Base-by-base conservation (phyloP, 2,888 invertebrate species). In the Nymphalis polychloros region DNA sequence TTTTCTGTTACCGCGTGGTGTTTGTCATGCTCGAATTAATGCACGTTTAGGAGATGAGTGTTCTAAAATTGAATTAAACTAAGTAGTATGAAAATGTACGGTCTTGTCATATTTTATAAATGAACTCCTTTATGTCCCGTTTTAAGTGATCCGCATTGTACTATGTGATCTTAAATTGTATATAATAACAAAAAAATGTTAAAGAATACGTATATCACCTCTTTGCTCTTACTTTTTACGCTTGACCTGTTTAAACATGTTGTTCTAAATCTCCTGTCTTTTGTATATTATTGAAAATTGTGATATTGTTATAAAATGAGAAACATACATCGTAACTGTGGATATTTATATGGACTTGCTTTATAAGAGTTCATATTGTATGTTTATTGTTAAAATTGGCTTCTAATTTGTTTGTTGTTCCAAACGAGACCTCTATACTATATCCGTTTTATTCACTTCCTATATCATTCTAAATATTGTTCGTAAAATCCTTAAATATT, bases 231-330 rank as follows among this genome's bases (percentile, higher is more conserved):
- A 87, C 80, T 89, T 90, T 89, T 81, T 86, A 90, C 82, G 90
- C 90, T 92, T 92, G 86, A 89, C 88, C 89, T 90, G 88, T 92
- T 89, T 86, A 75, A 84, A 83, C 81, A 78, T 90, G 83, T 90
- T 86, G 86, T 88, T 85, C 87, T 84, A 85, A 85, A 85, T 89
- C 84, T 89, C 86, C 85, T 84, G 82, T 87, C 85, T 86, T 89
- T 85, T 89, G 90, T 91, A 90, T 90, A 90, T 92, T 92, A 92
- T 90, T 91, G 84, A 92, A 92, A 91, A 92, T 89, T 92, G 92
- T 92, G 92, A 92, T 92, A 92, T 92, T 91, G 91, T 92, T 92
- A 90, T 88, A 86, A 88, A 85, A 81, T 85, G 74, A 85, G 81
- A 80, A 76, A 74, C 74, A 76, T 81, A 82, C 82, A 85, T 86